These are phyloP conservation scores for Globia sparganii DNA, from an alignment of 2,888 invertebrate genomes.

Conservation along the genomic window DNA sequence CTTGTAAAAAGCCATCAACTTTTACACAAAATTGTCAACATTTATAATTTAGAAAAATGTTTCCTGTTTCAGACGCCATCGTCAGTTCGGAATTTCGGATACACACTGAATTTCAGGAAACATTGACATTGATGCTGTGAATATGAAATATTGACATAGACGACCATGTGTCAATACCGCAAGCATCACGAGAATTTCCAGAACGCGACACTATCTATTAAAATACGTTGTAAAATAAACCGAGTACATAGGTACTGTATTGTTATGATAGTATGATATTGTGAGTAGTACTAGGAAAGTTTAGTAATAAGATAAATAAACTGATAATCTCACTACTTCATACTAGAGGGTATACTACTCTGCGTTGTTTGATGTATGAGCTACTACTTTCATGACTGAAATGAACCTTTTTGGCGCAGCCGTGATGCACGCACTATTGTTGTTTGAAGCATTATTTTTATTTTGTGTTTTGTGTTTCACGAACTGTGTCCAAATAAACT, in stretches of 20 bases:
- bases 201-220: slow-evolving; percentile 8
- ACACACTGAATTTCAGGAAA: background rate
- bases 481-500: too few relatives aligned
- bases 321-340: slow-evolving; percentile 2
- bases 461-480: too few relatives aligned
- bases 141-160: slow-evolving; percentile 1
- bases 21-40: background rate
- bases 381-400: background rate
- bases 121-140: background rate
- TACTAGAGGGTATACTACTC: background rate
- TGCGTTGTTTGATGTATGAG: slow-evolving; percentile 1
- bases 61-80: background rate
- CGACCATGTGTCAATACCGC: background rate
- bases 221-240: slow-evolving; percentile 4
- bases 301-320: background rate
- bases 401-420: too few relatives aligned
- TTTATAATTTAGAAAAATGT: background rate
- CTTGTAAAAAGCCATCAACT: background rate
- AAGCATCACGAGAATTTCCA: slow-evolving; percentile 7
- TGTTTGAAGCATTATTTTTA: too few relatives aligned
- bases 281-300: slow-evolving; percentile 8
- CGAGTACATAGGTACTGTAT: background rate
- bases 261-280: slow-evolving; percentile 14
- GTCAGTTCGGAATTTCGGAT: background rate
- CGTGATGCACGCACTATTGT: too few relatives aligned